Evolutionary conservation across 2,888 invertebrate species (phyloP), one percentile per base, ranked within the genome.

Genomic region (Caenorhabditis drosophilae): DNA sequence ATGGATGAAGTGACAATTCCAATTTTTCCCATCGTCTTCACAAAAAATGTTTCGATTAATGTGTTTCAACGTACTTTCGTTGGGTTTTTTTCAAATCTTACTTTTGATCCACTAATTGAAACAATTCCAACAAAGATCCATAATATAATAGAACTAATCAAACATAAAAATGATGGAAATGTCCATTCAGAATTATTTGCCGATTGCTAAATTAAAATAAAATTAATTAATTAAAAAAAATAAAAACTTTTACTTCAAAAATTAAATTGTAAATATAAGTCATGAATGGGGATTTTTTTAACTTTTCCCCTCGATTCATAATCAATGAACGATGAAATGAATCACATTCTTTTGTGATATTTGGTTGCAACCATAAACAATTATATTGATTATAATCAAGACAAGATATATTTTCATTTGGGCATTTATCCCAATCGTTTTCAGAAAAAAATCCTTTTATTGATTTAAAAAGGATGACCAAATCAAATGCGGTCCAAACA

Each of bases 51-150:
- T 11, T 34, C 9, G 12, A 34, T 11, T 34, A 34, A 34, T 34
- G 34, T 34, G 34, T 11, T 12, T 34, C 12, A 34, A 34, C 9
- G 34, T 34, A 11, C 9, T 11, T 34, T 11, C 34, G 34, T 11
- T 34, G 9, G 34, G 9, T 9, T 9, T 34, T 34, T 34, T 34
- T 12, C 9, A 34, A 34, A n/a, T n/a, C 20, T 15, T 22, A 56
- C 62, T 48, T 52, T 57, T 0, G 57, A 63, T 1, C 63, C 63
- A n/a, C 58, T 54, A 18, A 58, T 63, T 1, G 63, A 53, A 18
- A 63, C 36, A 4, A 63, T 36, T 2, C 53, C 58, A 18, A 63
- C 36, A 12, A 50, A 16, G 0, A 50, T 26, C 63, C 63, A 63
- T 0, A 63, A 20, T 12, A 35, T 16, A 7, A 54, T 12, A 16